Evolutionary conservation across 92 coral and sea anemone species (phyloP), one percentile per base, ranked within the genome.

Genomic region (Muricea muricata): DNA sequence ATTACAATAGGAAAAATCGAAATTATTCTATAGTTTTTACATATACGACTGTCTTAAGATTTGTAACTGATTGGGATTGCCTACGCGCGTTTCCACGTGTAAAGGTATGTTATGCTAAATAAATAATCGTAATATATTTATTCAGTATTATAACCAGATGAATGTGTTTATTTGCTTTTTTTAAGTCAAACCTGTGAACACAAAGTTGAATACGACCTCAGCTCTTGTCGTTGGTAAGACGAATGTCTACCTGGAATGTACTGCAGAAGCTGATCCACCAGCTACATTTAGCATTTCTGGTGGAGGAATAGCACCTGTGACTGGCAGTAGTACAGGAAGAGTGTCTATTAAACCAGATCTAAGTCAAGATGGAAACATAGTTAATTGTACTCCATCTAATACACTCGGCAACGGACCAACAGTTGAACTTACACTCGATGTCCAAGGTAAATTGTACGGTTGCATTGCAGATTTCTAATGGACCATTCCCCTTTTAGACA

Each of bases 101-200:
- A n/a, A n/a, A n/a, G n/a, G n/a, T n/a, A n/a, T n/a, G n/a, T n/a
- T n/a, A n/a, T n/a, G n/a, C n/a, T n/a, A n/a, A n/a, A n/a, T n/a
- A n/a, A n/a, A n/a, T n/a, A n/a, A n/a, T n/a, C n/a, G n/a, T n/a
- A n/a, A n/a, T n/a, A n/a, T n/a, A n/a, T n/a, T n/a, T n/a, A n/a
- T n/a, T n/a, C n/a, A n/a, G n/a, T n/a, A n/a, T n/a, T n/a, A n/a
- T n/a, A n/a, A n/a, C n/a, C n/a, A n/a, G n/a, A n/a, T n/a, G n/a
- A n/a, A 45, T 45, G 15, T 50, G 52, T 14, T 50, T 12, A 30
- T 54, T 11, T 29, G 33, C 6, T 78, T 56, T 17, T n/a, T 56
- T 5, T 78, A 24, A 78, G 83, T 2, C 58, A 78, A 78, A 78
- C 83, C 83, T 18, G 71, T 78, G 50, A 78, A 78, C 25, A 78